Conservation (phyloP, 2,113 vertebrate species). For the Aegypius monachus region DNA sequence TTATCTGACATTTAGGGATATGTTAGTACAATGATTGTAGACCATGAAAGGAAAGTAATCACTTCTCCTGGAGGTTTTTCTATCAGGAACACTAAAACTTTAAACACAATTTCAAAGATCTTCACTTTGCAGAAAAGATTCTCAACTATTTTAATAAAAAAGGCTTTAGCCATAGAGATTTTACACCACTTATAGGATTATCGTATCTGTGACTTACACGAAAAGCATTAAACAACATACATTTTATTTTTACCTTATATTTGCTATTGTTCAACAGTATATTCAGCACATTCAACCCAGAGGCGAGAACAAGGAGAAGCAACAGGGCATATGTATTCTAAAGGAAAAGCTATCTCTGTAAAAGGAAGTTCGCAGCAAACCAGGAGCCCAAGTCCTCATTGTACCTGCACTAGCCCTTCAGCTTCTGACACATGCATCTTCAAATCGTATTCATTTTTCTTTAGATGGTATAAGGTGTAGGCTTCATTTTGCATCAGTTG, state of each 20-base stretch:
- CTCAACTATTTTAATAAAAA: slow-evolving; percentile 8
- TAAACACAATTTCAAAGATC: background rate
- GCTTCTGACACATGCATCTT: background rate
- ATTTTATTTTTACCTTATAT: background rate
- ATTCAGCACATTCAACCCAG: background rate
- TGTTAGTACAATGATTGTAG: background rate
- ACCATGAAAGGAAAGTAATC: background rate
- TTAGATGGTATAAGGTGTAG: fast-evolving
- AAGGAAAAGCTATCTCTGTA: background rate
- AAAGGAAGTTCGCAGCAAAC: background rate
- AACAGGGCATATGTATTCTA: background rate
- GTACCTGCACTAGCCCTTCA: background rate
- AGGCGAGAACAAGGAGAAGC: background rate
- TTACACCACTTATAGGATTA: background rate
- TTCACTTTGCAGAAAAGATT: background rate
- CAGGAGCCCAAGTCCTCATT: background rate
- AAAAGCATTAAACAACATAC: background rate
- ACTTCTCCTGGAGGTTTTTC: background rate
- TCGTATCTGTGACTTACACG: background rate
- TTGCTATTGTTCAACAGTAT: background rate
- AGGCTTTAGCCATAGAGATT: background rate
- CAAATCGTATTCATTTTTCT: background rate
- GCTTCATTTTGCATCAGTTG: background rate
- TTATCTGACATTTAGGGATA: slow-evolving; percentile 22
- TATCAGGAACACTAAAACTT: background rate